phyloP scores from a whole-genome alignment of 2,888 invertebrate genomes.

The Tenthredo mesomela region DNA sequence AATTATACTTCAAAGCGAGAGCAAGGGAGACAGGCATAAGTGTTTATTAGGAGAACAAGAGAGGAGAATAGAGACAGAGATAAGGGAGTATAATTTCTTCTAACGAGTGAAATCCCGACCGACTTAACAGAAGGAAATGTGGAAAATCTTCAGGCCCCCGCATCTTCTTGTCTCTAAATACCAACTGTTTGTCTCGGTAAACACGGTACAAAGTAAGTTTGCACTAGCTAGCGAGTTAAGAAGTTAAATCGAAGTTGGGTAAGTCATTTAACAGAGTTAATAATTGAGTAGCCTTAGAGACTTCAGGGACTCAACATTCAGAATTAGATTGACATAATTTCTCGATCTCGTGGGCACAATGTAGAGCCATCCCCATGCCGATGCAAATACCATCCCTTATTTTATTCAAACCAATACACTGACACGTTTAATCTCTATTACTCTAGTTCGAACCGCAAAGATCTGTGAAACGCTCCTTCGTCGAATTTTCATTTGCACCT shows the following conservation, averaged over 20 bases:
- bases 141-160: not conserved
- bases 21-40: not conserved
- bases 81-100: conserved; percentile 26
- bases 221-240: conserved; percentile 37
- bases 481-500: not conserved
- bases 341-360: not conserved
- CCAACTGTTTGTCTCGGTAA: conserved; percentile 34
- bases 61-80: conserved; percentile 12
- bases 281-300: conserved; percentile 36
- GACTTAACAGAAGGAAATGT: conserved; percentile 32
- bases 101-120: conserved; percentile 10
- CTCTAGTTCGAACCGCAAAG: no score
- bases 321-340: conserved; percentile 39
- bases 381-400: not conserved
- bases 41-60: not conserved
- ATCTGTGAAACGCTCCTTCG: not conserved
- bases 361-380: not conserved
- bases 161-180: conserved; percentile 10
- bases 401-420: not conserved
- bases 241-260: conserved; percentile 41
- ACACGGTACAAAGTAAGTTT: conserved; percentile 41
- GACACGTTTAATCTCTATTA: no score
- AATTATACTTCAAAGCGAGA: conserved; percentile 6
- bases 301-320: conserved; percentile 24
- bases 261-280: conserved; percentile 39